A percentile compares a stretch with the other conserved stretches of the same genome.
phyloP scores from a whole-genome alignment of 64 coral and sea anemone genomes.

The Montipora foliosa region DNA sequence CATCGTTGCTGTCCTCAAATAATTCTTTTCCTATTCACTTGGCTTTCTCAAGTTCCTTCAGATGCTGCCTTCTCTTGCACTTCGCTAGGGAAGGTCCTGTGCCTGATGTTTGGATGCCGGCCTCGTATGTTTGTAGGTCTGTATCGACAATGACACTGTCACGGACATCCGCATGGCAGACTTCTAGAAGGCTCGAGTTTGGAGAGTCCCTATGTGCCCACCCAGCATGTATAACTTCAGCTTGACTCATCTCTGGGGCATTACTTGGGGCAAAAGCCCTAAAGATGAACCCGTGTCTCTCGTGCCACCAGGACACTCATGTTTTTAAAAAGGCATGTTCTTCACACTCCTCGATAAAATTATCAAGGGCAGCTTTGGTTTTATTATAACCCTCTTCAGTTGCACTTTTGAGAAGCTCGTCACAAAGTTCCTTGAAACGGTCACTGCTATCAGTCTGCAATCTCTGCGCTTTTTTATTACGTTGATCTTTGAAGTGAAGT shows the following conservation, averaged over 20 bases:
- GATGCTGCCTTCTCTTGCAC: neutral
- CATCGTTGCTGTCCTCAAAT: neutral
- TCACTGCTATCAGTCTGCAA: neutral
- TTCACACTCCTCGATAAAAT: too few relatives aligned
- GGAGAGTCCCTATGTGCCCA: constrained; percentile 15
- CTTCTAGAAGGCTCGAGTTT: constrained; percentile 9
- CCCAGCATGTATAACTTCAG: constrained; percentile 16
- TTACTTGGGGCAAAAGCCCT: constrained; percentile 37
- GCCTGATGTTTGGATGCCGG: neutral
- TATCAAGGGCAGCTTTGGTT: too few relatives aligned
- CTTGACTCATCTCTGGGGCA: constrained; percentile 27
- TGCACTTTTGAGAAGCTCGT: constrained; percentile 43
- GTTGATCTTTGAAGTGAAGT: constrained; percentile 51
- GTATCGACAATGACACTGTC: constrained; percentile 23
- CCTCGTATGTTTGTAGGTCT: neutral
- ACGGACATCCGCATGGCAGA: constrained; percentile 23
- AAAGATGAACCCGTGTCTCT: constrained; percentile 9
- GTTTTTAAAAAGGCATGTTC: neutral
- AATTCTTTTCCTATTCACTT: constrained; percentile 48
- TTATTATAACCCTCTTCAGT: constrained; percentile 2
- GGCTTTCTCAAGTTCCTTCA: neutral
- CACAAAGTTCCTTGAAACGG: constrained; percentile 20
- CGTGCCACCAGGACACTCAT: constrained; percentile 47
- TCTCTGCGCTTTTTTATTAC: too few relatives aligned
- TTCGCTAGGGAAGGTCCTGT: neutral